phyloP scores from a whole-genome alignment of 2,797 vertebrate species.

The Argentina silus region DNA sequence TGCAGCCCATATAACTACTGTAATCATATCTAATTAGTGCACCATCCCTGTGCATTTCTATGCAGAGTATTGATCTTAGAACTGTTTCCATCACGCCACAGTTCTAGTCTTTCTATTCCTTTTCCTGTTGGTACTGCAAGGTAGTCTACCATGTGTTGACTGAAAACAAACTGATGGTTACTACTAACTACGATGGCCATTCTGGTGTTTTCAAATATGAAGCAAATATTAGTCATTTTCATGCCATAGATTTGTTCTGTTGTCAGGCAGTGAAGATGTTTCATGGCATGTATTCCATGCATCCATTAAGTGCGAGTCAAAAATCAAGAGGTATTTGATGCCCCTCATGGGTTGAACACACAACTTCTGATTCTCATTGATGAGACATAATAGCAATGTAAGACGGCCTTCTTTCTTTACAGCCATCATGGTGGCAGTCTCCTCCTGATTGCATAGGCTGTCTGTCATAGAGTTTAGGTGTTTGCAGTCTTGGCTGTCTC shows the following conservation, averaged over 20 bases:
- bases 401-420: slow-evolving; percentile 13
- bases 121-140: not conserved
- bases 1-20: slow-evolving; percentile 11
- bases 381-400: not conserved
- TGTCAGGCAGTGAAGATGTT: no score
- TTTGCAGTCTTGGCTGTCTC: slow-evolving; percentile 37
- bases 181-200: not conserved
- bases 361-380: not conserved
- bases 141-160: not conserved
- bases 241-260: no score
- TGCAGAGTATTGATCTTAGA: slow-evolving; percentile 20
- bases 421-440: slow-evolving; percentile 34
- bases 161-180: not conserved
- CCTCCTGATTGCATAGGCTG: slow-evolving; percentile 21
- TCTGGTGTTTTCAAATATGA: no score
- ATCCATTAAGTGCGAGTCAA: no score
- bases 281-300: no score
- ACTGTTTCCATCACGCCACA: not conserved
- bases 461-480: slow-evolving; percentile 41
- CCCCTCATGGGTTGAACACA: no score
- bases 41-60: not conserved
- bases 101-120: not conserved
- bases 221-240: no score
- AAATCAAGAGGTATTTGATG: no score
- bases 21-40: slow-evolving; percentile 5